Conservation (phyloP, 1,140 invertebrate genomes). For the Apolygus lucorum region DNA sequence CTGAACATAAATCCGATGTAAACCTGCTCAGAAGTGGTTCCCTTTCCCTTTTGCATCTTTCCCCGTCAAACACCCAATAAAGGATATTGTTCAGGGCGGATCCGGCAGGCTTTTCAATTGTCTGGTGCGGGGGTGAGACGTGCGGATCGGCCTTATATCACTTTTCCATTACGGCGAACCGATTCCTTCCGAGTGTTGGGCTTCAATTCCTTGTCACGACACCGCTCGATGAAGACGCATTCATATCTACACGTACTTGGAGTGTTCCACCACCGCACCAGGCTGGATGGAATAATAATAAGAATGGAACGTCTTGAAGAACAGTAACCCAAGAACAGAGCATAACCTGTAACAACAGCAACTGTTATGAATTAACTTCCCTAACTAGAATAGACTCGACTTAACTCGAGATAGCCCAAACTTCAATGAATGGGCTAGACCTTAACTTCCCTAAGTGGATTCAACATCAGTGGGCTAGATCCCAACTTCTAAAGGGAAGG, state of each 20-base stretch:
- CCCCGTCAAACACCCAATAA: neutral
- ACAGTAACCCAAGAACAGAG: no score
- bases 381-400: no score
- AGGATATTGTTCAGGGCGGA: neutral
- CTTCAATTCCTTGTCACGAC: neutral
- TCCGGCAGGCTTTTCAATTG: neutral
- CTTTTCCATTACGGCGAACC: neutral
- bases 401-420: no score
- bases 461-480: no score
- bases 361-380: no score
- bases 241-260: neutral
- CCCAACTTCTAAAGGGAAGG: no score
- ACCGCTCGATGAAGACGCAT: neutral
- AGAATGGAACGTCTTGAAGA: no score
- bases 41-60: neutral
- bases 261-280: no score
- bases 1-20: neutral
- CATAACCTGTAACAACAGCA: no score
- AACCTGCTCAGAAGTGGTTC: neutral
- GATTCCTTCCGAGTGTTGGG: neutral
- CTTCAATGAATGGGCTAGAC: no score
- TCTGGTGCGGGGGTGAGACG: neutral
- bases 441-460: no score
- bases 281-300: no score
- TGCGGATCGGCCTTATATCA: neutral